Evolutionary conservation across 2,888 invertebrate species (phyloP), one percentile per base, ranked within the genome.

Genomic region (Phrixothrix hirtus): DNA sequence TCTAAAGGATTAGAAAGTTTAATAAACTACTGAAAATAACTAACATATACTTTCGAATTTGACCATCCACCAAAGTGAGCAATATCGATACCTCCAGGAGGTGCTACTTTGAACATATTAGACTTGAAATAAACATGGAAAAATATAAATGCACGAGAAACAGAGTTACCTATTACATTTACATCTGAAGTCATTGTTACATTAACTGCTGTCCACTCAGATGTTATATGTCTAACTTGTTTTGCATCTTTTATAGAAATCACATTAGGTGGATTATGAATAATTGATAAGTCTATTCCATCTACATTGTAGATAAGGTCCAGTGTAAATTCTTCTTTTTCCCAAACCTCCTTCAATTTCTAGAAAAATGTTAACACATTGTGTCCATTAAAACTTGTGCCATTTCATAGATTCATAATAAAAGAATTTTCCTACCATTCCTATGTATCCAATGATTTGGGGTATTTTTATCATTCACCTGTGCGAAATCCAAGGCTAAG

Each of bases 261-360:
- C 26, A 73, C 58, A 51, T 66, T 68, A 5, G 59, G 50, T 2
- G 71, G 66, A 39, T 61, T 62, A 26, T 70, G 68, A 0, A 75
- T 71, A 1, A 71, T 75, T 12, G 69, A 68, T 2, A 68, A 41
- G 1, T 64, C 69, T 15, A 68, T 70, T 60, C 73, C 70, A 58
- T 72, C 70, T 11, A 68, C 29, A 50, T 73, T 73, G 39, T 58
- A 72, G 12, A 72, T 13, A 1, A 12, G 3, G 9, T 26, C 34
- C 13, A 27, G 32, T 11, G 25, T 4, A 30, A 41, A 30, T 2
- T 7, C 2, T 9, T 32, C 12, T 26, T 16, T 43, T 58, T 16
- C 36, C 34, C 29, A 39, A 39, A 42, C 49, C 43, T 43, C 36
- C 54, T 61, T 52, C 12, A 60, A 51, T 52, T 67, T 67, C 15